Conservation (phyloP, 2,797 vertebrate genomes). For the Graptemys geographica region DNA sequence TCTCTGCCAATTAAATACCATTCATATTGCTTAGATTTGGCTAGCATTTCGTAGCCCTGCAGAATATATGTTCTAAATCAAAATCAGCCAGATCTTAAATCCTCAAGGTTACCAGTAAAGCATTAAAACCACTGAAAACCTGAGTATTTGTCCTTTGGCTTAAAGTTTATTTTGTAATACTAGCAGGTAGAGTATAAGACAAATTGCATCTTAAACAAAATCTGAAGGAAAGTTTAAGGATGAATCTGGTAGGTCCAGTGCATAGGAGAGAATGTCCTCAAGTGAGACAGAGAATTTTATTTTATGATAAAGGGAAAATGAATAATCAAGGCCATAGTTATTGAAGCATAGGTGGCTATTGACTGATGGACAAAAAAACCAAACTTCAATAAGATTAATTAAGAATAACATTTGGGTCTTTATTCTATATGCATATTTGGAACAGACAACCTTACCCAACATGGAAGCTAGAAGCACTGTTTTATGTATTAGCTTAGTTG, state of each 20-base stretch:
- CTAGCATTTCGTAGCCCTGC: conserved; percentile 21
- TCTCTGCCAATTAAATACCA: conserved; percentile 46
- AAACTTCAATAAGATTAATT: too few species aligned
- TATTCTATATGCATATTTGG: too few species aligned
- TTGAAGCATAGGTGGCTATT: neutral
- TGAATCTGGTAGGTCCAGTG: neutral
- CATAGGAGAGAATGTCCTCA: neutral
- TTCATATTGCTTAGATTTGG: conserved; percentile 38
- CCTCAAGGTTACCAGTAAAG: neutral
- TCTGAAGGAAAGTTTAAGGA: neutral
- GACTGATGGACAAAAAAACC: neutral
- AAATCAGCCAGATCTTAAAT: neutral
- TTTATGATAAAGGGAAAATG: neutral
- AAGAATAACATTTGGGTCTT: too few species aligned
- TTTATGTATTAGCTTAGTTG: too few species aligned
- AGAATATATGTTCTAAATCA: conserved; percentile 27
- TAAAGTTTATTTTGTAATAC: neutral
- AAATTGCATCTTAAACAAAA: neutral
- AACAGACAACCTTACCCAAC: too few species aligned
- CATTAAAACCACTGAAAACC: neutral
- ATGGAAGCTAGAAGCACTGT: too few species aligned
- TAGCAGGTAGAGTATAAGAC: neutral
- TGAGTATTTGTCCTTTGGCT: neutral
- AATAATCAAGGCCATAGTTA: neutral
- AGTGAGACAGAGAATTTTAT: neutral